phyloP scores from a whole-genome alignment of 2,888 invertebrate genomes.

The Brachypalpus laphriformis region DNA sequence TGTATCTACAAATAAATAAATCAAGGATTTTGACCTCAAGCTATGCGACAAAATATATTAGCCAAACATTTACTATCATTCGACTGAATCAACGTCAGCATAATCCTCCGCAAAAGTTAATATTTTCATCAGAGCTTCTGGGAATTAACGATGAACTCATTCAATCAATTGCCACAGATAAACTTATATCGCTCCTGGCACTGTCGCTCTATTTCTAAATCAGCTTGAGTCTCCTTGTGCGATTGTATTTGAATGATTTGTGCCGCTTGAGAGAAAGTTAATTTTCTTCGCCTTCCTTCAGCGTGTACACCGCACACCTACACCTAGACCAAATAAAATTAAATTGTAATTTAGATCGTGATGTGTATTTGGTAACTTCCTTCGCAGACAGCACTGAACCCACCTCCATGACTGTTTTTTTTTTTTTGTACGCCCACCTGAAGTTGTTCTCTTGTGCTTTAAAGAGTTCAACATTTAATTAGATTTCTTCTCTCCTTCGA shows the following conservation, averaged over 20 bases:
- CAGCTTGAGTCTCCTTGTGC: not conserved
- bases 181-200: constrained; percentile 20
- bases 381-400: constrained; percentile 16
- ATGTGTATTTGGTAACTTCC: constrained; percentile 34
- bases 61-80: not conserved
- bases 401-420: constrained; percentile 5
- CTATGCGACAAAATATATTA: not conserved
- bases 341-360: constrained; percentile 15
- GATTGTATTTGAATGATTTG: constrained; percentile 7
- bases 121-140: constrained; percentile 7
- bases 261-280: constrained; percentile 7
- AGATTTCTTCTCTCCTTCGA: not conserved
- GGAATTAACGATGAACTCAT: constrained; percentile 10
- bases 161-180: constrained; percentile 6
- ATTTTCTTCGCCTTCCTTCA: constrained; percentile 3
- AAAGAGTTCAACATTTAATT: not conserved
- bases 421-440: constrained; percentile 6
- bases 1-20: not conserved
- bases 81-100: constrained; percentile 7
- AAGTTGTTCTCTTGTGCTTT: not conserved
- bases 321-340: constrained; percentile 7
- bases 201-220: constrained; percentile 1
- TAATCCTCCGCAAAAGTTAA: constrained; percentile 12
- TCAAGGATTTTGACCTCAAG: constrained; percentile 16
- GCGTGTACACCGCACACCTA: not conserved